Percentiles rank a stretch among this genome's conserved stretches.
Evolutionary conservation across 2,888 invertebrate species (phyloP).

Genomic region (Gari tellinella): DNA sequence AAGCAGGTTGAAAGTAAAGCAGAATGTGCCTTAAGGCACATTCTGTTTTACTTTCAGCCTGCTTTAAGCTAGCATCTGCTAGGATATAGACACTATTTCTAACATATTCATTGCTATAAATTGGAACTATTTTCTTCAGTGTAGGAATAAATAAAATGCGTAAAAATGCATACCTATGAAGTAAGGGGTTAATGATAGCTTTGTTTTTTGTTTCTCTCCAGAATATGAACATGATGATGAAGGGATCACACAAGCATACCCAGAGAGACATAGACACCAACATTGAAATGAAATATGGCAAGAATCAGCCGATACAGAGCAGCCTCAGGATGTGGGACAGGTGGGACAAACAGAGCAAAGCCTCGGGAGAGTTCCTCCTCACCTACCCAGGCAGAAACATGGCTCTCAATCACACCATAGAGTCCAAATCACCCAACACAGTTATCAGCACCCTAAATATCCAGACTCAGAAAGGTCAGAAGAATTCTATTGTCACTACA

Average conservation of each 20-base stretch:
- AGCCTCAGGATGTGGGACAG: constrained; percentile 62
- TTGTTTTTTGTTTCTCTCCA: constrained; percentile 39
- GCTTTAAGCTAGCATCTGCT: no score
- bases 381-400: constrained; percentile 65
- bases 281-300: constrained; percentile 56
- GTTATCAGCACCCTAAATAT: constrained; percentile 58
- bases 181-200: no score
- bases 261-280: constrained; percentile 57
- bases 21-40: no score
- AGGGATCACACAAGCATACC: constrained; percentile 67
- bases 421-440: constrained; percentile 53
- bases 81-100: no score
- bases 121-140: no score
- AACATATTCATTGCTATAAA: no score
- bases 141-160: no score
- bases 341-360: constrained; percentile 53
- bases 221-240: constrained; percentile 61
- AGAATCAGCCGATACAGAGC: constrained; percentile 51
- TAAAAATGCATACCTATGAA: no score
- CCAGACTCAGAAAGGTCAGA: constrained; percentile 50
- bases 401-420: constrained; percentile 56
- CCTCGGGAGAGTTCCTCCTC: constrained; percentile 60
- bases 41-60: no score
- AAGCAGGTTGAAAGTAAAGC: no score
- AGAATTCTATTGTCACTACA: constrained; percentile 53